These are phyloP conservation scores for Heterotilapia buettikoferi DNA, from an alignment of 2,113 vertebrate species.

Conservation along the genomic window DNA sequence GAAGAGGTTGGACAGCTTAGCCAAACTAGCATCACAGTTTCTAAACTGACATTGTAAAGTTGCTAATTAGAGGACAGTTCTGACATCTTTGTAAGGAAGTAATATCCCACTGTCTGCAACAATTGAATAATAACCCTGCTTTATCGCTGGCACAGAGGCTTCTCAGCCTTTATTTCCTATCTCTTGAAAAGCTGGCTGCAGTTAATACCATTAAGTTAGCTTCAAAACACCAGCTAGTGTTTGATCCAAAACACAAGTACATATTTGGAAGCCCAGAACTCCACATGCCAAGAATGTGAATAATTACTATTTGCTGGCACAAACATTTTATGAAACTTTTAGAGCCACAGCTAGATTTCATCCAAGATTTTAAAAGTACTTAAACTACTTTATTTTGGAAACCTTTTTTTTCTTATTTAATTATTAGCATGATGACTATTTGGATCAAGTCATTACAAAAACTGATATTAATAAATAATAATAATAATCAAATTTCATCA, in stretches of 20 bases:
- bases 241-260: background rate
- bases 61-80: background rate
- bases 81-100: background rate
- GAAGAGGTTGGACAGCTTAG: background rate
- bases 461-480: background rate
- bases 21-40: background rate
- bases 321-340: background rate
- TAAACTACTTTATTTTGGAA: background rate
- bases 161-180: background rate
- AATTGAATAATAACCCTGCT: background rate
- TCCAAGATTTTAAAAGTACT: background rate
- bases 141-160: background rate
- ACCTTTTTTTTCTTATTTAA: background rate
- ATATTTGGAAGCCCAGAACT: background rate
- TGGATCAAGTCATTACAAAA: background rate
- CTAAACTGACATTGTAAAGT: background rate
- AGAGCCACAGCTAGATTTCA: background rate
- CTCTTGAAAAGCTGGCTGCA: background rate
- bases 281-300: background rate
- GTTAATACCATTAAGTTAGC: background rate
- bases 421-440: background rate
- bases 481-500: background rate
- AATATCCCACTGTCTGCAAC: background rate
- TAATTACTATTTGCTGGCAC: background rate
- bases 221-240: background rate